A percentile compares a stretch with the other conserved stretches of the same genome.
These are phyloP conservation scores for Metellina segmentata DNA, from an alignment of 2,888 invertebrate genomes.

Conservation along the genomic window DNA sequence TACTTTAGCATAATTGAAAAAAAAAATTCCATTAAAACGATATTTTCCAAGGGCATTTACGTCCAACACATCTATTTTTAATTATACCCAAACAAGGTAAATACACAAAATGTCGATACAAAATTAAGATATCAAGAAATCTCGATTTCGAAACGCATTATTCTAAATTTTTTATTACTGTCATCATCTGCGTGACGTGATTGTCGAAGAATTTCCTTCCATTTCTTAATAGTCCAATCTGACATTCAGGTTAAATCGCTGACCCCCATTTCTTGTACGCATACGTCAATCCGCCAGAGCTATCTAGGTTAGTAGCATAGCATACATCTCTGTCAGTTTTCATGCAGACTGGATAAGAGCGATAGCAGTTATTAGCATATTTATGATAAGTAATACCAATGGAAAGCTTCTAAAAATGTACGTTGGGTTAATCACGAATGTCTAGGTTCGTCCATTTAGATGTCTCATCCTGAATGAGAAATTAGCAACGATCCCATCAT, in stretches of 20 bases:
- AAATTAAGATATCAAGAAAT: too few relatives aligned
- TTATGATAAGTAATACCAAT: conserved; percentile 21
- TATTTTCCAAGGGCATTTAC: too few relatives aligned
- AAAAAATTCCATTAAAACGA: too few relatives aligned
- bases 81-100: too few relatives aligned
- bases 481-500: too few relatives aligned
- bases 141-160: too few relatives aligned
- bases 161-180: too few relatives aligned
- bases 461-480: too few relatives aligned
- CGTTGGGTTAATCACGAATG: background rate
- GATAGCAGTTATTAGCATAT: conserved; percentile 50
- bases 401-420: background rate
- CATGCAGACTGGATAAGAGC: conserved; percentile 8
- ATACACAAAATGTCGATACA: too few relatives aligned
- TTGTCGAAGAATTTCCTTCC: conserved; percentile 6
- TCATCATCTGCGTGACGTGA: background rate
- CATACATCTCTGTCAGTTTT: conserved; percentile 11
- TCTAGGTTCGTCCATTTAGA: too few relatives aligned
- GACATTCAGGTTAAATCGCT: conserved; percentile 61
- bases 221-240: background rate
- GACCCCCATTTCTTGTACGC: conserved; percentile 57
- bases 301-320: conserved; percentile 66
- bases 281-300: conserved; percentile 51
- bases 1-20: too few relatives aligned
- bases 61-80: too few relatives aligned